phyloP scores from a whole-genome alignment of 2,888 invertebrate genomes.

The Meiosimyza decipiens region DNA sequence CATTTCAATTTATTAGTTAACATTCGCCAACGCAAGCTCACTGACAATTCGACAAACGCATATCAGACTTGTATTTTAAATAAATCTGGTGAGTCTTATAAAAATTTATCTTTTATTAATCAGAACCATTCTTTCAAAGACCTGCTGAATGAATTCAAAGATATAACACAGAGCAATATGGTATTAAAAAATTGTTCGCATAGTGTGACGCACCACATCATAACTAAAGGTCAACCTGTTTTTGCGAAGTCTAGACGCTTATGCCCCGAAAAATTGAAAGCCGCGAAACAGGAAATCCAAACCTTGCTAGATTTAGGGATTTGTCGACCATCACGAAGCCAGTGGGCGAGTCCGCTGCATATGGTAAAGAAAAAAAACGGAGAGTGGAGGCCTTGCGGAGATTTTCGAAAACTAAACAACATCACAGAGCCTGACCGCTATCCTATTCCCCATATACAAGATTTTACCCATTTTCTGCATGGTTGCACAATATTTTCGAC shows the following conservation, averaged over 20 bases:
- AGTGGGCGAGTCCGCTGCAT: slow-evolving; percentile 62
- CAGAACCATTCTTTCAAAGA: too few relatives aligned
- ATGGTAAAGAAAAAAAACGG: slow-evolving; percentile 49
- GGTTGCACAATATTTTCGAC: slow-evolving; percentile 34
- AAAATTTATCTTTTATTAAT: too few relatives aligned
- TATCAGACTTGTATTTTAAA: too few relatives aligned
- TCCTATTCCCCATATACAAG: slow-evolving; percentile 49
- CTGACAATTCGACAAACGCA: too few relatives aligned
- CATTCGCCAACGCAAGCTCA: too few relatives aligned
- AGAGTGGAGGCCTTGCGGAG: slow-evolving; percentile 55
- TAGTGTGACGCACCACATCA: slow-evolving; percentile 28
- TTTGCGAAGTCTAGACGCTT: too few relatives aligned
- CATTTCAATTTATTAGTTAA: too few relatives aligned
- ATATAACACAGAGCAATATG: too few relatives aligned
- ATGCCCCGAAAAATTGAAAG: slow-evolving; percentile 34
- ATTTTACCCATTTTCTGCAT: slow-evolving; percentile 41
- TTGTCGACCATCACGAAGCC: slow-evolving; percentile 61
- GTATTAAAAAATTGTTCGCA: too few relatives aligned
- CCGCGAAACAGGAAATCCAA: slow-evolving; percentile 48
- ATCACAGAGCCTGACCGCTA: slow-evolving; percentile 53
- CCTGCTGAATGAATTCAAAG: too few relatives aligned
- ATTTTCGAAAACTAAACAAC: slow-evolving; percentile 53
- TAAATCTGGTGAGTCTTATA: too few relatives aligned
- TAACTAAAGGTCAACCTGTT: slow-evolving; percentile 37
- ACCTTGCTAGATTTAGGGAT: too few relatives aligned